phyloP scores from a whole-genome alignment of 1,140 invertebrate genomes.

The Galleria mellonella region DNA sequence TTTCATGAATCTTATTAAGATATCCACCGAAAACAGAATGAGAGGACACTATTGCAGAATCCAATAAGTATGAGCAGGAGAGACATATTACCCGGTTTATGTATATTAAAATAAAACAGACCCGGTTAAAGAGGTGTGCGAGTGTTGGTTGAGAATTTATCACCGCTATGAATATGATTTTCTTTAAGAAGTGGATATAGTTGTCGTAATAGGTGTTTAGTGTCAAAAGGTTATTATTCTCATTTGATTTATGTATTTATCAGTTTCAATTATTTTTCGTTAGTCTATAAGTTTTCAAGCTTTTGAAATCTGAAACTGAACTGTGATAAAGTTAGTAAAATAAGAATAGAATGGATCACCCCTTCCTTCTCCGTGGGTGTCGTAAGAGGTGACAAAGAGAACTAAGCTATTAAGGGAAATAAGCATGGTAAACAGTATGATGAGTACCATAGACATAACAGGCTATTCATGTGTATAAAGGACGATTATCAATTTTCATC shows the following conservation, averaged over 20 bases:
- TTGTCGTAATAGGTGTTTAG: conserved; percentile 50
- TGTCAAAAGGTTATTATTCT: conserved; percentile 28
- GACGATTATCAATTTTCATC: too few relatives aligned
- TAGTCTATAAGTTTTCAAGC: too few relatives aligned
- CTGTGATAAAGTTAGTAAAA: too few relatives aligned
- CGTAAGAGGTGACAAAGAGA: too few relatives aligned
- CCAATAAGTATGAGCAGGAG: conserved; percentile 16
- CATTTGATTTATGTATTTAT: not conserved
- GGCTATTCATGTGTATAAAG: too few relatives aligned
- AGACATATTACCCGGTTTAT: conserved; percentile 45
- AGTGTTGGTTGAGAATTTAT: conserved; percentile 50
- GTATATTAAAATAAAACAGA: conserved; percentile 73
- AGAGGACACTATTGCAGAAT: conserved; percentile 19
- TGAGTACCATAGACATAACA: too few relatives aligned
- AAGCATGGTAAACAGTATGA: too few relatives aligned
- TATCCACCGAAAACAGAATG: conserved; percentile 75
- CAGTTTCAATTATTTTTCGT: too few relatives aligned
- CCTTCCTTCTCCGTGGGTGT: too few relatives aligned
- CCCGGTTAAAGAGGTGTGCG: conserved; percentile 63
- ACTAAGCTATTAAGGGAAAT: too few relatives aligned
- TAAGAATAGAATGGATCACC: too few relatives aligned
- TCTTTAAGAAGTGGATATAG: conserved; percentile 62
- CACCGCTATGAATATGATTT: conserved; percentile 69
- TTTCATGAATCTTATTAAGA: conserved; percentile 84
- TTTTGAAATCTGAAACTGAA: too few relatives aligned